Conservation (phyloP, 2,888 invertebrate species). For the Epinotia ramella region DNA sequence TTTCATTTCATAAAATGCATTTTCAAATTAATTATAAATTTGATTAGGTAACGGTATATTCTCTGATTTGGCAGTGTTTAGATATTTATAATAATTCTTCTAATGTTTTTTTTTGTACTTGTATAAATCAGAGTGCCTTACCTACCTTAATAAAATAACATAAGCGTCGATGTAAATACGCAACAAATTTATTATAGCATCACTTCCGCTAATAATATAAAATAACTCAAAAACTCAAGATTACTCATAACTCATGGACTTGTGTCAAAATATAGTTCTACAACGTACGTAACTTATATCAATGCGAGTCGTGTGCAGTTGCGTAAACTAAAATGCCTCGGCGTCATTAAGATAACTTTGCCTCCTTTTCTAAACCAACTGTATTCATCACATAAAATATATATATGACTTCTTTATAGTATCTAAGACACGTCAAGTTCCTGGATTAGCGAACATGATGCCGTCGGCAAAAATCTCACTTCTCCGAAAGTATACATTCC, state of each 20-base stretch:
- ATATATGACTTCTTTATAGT: background rate
- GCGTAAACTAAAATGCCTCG: background rate
- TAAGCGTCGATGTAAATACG: too few relatives aligned
- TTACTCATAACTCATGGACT: background rate
- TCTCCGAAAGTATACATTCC: background rate
- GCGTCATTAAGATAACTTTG: background rate
- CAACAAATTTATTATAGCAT: too few relatives aligned
- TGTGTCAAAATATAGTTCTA: too few relatives aligned
- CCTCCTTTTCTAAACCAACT: background rate
- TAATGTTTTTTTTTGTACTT: too few relatives aligned
- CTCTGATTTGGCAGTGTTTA: too few relatives aligned
- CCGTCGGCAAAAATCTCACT: conserved; percentile 1
- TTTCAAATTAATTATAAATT: too few relatives aligned
- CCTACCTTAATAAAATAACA: too few relatives aligned
- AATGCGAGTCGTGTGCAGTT: background rate
- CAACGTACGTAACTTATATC: too few relatives aligned
- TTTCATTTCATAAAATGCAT: too few relatives aligned
- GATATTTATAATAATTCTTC: too few relatives aligned
- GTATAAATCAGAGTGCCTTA: too few relatives aligned
- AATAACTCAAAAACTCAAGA: background rate
- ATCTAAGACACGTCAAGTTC: background rate
- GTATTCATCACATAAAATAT: background rate
- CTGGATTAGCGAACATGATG: background rate
- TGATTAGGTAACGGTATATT: too few relatives aligned
- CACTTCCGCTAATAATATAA: background rate